A percentile compares a stretch with the other conserved stretches of the same genome.
Evolutionary conservation across 1,140 invertebrate genomes (phyloP).

Genomic region (Calephelis nemesis): DNA sequence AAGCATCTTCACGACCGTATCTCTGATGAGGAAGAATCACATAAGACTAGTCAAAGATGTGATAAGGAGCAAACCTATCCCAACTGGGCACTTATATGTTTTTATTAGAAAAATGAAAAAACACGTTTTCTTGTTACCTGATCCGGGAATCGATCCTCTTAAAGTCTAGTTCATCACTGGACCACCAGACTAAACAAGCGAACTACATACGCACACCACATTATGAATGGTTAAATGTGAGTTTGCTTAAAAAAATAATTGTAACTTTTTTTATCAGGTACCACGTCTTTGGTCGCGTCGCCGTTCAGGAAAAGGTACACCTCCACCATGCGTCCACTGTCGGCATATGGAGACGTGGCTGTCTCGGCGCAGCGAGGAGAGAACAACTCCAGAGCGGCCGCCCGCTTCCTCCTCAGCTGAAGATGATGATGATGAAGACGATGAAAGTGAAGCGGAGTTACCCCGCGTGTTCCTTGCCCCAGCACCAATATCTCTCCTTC

Average conservation of each 20-base stretch:
- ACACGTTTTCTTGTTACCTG: too few species aligned
- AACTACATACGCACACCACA: too few species aligned
- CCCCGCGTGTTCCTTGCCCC: constrained; percentile 84
- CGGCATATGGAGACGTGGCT: constrained; percentile 82
- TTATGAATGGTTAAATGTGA: too few species aligned
- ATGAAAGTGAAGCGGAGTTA: constrained; percentile 75
- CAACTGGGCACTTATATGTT: too few species aligned
- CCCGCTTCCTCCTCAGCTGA: constrained; percentile 76
- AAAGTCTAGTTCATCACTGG: too few species aligned
- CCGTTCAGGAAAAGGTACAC: constrained; percentile 81
- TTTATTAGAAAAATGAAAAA: too few species aligned
- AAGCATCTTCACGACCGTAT: too few species aligned
- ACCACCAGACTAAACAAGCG: too few species aligned
- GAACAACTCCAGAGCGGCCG: constrained; percentile 67
- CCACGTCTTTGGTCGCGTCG: constrained; percentile 82
- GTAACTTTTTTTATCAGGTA: constrained; percentile 59
- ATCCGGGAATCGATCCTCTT: too few species aligned
- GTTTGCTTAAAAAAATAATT: background rate
- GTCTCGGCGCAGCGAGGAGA: constrained; percentile 76
- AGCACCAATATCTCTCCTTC: constrained; percentile 76
- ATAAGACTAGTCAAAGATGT: too few species aligned
- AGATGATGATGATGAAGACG: constrained; percentile 80
- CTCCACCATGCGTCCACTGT: constrained; percentile 83
- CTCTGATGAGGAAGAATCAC: too few species aligned
- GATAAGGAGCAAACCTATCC: too few species aligned